Percentiles rank a stretch among this genome's conserved stretches.
Evolutionary conservation across 2,113 vertebrate genomes (phyloP).

Genomic region (Camelus bactrianus): DNA sequence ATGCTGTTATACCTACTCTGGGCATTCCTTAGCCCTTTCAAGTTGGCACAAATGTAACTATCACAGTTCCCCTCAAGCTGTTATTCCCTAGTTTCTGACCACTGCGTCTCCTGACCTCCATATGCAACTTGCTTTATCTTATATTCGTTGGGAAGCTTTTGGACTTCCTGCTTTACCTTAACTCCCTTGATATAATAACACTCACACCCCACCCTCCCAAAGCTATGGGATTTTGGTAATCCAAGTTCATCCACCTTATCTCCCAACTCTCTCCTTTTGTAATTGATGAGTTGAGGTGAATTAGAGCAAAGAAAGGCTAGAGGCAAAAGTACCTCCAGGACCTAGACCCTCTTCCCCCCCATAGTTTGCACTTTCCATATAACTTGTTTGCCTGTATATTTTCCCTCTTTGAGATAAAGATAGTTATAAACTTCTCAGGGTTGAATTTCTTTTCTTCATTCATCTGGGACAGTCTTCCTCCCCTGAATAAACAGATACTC

Average conservation of each 20-base stretch:
- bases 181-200: background rate
- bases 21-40: background rate
- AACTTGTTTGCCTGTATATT: background rate
- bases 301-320: background rate
- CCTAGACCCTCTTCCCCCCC: accelerated
- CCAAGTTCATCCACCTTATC: background rate
- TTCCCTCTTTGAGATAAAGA: background rate
- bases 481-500: conserved; percentile 37
- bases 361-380: background rate
- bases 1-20: background rate
- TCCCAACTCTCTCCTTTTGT: background rate
- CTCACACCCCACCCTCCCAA: background rate
- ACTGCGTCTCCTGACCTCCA: background rate
- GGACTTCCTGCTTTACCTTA: background rate
- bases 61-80: too few relatives aligned
- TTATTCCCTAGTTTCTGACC: background rate
- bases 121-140: background rate
- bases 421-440: background rate
- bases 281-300: background rate
- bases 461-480: background rate
- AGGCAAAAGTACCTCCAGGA: background rate
- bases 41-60: background rate
- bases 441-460: conserved; percentile 55
- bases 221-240: background rate
- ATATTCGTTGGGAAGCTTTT: background rate